Evolutionary conservation across 2,888 invertebrate genomes (phyloP).

Genomic region (Drosophila bunnanda): DNA sequence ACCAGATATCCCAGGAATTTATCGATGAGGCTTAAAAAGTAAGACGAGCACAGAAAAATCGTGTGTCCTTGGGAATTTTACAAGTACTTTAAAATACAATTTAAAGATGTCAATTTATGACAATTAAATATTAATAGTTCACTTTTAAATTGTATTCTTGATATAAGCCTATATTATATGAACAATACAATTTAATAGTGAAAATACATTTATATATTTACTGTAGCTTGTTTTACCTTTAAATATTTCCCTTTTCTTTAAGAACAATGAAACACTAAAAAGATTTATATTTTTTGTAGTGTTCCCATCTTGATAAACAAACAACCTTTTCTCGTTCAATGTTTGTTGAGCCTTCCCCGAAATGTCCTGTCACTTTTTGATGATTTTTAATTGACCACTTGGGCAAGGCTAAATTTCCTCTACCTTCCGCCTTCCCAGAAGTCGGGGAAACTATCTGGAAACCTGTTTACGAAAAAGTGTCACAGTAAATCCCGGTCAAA

Average conservation of each 20-base stretch:
- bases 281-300: not conserved
- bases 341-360: constrained; percentile 17
- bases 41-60: not conserved
- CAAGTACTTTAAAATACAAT: not conserved
- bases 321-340: not conserved
- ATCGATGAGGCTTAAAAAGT: not conserved
- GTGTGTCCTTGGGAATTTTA: not conserved
- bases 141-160: no score
- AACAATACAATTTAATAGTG: not conserved
- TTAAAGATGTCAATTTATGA: not conserved
- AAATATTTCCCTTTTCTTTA: no score
- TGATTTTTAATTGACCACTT: constrained; percentile 70
- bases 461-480: constrained; percentile 22
- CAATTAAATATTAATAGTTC: not conserved
- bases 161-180: not conserved
- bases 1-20: constrained; percentile 14
- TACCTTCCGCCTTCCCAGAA: not conserved
- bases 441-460: constrained; percentile 35
- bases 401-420: constrained; percentile 9
- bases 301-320: not conserved
- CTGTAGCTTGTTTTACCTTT: no score
- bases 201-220: no score
- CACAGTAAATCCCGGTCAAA: constrained; percentile 34
- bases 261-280: not conserved
- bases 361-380: constrained; percentile 44